Conservation (phyloP, 2,888 invertebrate genomes). For the Eupithecia subumbrata region DNA sequence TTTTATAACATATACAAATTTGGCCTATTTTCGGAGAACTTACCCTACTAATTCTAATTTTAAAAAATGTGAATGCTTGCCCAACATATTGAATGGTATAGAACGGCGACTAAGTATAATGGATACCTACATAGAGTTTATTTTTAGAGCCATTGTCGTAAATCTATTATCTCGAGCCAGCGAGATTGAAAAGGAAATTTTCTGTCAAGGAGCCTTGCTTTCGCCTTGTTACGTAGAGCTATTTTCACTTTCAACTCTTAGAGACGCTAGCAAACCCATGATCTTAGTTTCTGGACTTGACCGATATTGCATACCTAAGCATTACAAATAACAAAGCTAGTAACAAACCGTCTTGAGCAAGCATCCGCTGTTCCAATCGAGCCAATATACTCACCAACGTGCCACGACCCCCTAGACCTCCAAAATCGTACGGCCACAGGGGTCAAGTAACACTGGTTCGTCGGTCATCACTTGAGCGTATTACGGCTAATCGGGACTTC, state of each 20-base stretch:
- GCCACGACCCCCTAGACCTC: constrained; percentile 52
- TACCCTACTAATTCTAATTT: constrained; percentile 16
- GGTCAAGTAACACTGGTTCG: constrained; percentile 38
- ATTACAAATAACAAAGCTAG: constrained; percentile 43
- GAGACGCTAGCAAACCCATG: neutral
- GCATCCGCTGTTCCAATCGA: constrained; percentile 79
- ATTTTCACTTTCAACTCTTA: neutral
- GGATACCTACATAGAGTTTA: neutral
- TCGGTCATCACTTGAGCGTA: constrained; percentile 78
- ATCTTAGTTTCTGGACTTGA: constrained; percentile 26
- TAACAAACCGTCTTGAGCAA: constrained; percentile 73
- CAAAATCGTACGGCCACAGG: constrained; percentile 29
- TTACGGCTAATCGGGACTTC: constrained; percentile 81
- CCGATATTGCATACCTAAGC: constrained; percentile 45
- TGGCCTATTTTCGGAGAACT: neutral
- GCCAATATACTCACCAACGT: constrained; percentile 72
- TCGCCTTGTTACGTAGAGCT: neutral
- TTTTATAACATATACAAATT: neutral
- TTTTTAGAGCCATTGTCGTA: neutral
- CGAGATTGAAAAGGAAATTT: neutral
- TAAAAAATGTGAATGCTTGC: neutral
- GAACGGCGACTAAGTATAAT: neutral
- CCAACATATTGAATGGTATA: neutral
- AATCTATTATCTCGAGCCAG: neutral
- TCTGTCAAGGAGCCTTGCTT: neutral